These are phyloP conservation scores for Clarias macrocephalus DNA, from an alignment of 2,113 vertebrate species.

Conservation along the genomic window DNA sequence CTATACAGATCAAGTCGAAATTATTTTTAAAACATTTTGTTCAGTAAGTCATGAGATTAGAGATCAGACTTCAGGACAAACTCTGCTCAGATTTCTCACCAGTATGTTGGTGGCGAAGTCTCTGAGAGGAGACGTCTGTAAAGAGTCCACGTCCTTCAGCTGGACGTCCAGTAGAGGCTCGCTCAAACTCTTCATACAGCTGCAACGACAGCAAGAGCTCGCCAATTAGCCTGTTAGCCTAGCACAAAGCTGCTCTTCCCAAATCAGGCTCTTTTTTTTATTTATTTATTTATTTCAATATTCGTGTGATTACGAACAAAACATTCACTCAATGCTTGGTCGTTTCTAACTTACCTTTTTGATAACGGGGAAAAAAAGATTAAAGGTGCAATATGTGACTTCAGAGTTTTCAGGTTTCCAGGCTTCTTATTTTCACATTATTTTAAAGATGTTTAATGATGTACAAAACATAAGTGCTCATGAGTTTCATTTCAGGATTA, in stretches of 20 bases:
- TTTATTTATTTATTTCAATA: background rate
- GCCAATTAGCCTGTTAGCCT: too few relatives aligned
- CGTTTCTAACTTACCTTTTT: background rate
- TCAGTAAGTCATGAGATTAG: background rate
- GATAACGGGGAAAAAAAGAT: background rate
- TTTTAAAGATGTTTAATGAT: background rate
- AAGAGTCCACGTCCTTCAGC: constrained; percentile 76
- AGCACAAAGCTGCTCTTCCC: background rate
- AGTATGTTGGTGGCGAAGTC: constrained; percentile 85
- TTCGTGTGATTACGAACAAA: background rate
- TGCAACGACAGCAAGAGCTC: constrained; percentile 60
- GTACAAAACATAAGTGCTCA: background rate
- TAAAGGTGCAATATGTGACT: background rate
- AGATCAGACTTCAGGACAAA: background rate
- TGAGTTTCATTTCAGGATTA: background rate
- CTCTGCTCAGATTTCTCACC: constrained; percentile 67
- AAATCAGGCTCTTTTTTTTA: background rate
- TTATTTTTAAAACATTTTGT: background rate
- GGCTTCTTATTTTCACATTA: background rate
- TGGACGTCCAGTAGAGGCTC: constrained; percentile 82
- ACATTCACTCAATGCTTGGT: background rate
- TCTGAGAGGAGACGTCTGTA: constrained; percentile 78
- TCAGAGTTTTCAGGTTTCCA: background rate
- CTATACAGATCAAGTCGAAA: background rate
- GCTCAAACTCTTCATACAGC: constrained; percentile 89